phyloP scores from a whole-genome alignment of 1,140 invertebrate species.

The Drosophila sp. region DNA sequence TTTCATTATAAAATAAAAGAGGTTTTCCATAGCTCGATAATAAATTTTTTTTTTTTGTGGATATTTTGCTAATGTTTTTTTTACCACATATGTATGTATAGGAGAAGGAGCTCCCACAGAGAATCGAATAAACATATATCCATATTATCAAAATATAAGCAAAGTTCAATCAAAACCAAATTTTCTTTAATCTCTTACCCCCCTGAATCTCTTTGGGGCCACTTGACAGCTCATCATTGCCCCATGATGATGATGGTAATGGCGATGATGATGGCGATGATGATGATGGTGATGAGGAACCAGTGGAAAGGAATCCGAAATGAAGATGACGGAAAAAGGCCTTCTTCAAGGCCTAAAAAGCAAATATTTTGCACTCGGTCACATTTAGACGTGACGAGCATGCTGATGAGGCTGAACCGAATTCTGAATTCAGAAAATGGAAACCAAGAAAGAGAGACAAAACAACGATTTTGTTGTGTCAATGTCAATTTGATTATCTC shows the following conservation, averaged over 20 bases:
- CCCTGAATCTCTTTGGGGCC: conserved; percentile 4
- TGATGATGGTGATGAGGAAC: background rate
- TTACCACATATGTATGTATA: too few relatives aligned
- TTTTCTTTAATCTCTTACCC: conserved; percentile 14
- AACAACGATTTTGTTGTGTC: conserved; percentile 12
- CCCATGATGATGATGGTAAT: conserved; percentile 7
- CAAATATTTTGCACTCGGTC: conserved; percentile 13
- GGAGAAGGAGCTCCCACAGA: background rate
- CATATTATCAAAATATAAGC: conserved; percentile 10
- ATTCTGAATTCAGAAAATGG: conserved; percentile 5
- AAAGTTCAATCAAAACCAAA: conserved; percentile 13
- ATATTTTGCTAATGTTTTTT: too few relatives aligned
- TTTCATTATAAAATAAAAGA: too few relatives aligned
- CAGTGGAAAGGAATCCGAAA: background rate
- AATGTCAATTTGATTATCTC: conserved; percentile 14
- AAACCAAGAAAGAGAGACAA: conserved; percentile 3
- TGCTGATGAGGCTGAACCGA: conserved; percentile 2
- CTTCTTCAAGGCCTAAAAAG: background rate
- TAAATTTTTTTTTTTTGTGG: too few relatives aligned
- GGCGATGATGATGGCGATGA: background rate
- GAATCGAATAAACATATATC: conserved; percentile 11
- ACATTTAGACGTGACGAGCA: conserved; percentile 10
- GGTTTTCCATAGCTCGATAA: too few relatives aligned
- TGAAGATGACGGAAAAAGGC: background rate
- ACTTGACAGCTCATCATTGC: conserved; percentile 12